Conservation (phyloP, 1,140 invertebrate species). For the Achroia grisella region DNA sequence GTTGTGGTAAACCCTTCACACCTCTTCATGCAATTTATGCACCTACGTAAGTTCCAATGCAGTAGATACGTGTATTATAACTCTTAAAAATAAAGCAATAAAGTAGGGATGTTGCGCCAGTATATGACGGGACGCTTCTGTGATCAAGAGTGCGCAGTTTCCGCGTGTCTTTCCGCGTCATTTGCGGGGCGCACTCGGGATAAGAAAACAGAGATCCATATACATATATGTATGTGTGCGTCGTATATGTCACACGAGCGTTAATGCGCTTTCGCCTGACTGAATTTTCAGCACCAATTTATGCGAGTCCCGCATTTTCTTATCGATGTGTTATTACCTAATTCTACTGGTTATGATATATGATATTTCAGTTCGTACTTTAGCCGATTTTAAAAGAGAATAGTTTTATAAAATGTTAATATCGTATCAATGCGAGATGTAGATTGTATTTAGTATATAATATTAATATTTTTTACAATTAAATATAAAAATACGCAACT, state of each 20-base stretch:
- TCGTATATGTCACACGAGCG: conserved; percentile 6
- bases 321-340: conserved; percentile 44
- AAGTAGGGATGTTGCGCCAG: conserved; percentile 1
- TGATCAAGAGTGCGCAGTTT: conserved; percentile 33
- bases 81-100: conserved; percentile 11
- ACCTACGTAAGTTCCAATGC: no score
- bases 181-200: conserved; percentile 39
- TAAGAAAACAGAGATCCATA: conserved; percentile 28
- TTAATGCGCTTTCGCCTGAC: conserved; percentile 44
- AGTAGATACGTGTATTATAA: neutral
- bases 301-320: conserved; percentile 46
- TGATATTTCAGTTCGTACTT: no score
- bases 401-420: no score
- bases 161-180: conserved; percentile 48
- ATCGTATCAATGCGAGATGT: no score
- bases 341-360: conserved; percentile 33
- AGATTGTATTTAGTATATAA: no score
- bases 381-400: no score
- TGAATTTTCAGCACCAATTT: conserved; percentile 48
- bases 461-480: no score
- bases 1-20: no score
- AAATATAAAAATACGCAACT: no score
- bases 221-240: conserved; percentile 5
- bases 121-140: conserved; percentile 6
- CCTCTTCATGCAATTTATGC: no score